A percentile compares a stretch with the other conserved stretches of the same genome.
Evolutionary conservation across 1,140 invertebrate genomes (phyloP).

Genomic region (Caerostris darwini): DNA sequence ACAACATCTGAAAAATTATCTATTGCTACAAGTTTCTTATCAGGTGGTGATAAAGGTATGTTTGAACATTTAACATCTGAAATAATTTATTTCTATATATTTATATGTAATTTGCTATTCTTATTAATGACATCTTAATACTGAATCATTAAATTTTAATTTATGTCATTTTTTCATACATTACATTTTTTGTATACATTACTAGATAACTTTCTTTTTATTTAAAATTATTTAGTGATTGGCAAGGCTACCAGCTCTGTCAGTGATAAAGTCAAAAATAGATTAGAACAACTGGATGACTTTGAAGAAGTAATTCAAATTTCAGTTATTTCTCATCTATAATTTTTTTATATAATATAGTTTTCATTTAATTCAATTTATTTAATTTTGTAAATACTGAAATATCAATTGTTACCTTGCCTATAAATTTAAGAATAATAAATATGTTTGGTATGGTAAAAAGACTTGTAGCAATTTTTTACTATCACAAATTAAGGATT

Average conservation of each 20-base stretch:
- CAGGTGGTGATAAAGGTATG: conserved; percentile 89
- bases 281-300: conserved; percentile 96
- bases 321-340: not conserved
- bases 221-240: conserved; percentile 84
- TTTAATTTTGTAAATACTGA: not conserved
- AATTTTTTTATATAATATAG: not conserved
- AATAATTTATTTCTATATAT: not conserved
- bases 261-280: conserved; percentile 94
- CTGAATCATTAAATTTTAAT: no score
- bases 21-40: conserved; percentile 92
- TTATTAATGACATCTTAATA: not conserved
- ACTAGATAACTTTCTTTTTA: conserved; percentile 25
- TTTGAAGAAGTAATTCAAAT: conserved; percentile 90
- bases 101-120: not conserved
- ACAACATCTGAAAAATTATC: conserved; percentile 95
- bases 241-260: conserved; percentile 89
- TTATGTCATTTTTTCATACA: no score
- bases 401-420: not conserved
- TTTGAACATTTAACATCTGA: not conserved
- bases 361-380: not conserved
- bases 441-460: no score
- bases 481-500: no score
- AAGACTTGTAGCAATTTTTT: no score
- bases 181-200: no score
- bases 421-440: not conserved